Evolutionary conservation across 2,797 vertebrate species (phyloP), one percentile per base, ranked within the genome.

Genomic region (Scolopax rusticola): DNA sequence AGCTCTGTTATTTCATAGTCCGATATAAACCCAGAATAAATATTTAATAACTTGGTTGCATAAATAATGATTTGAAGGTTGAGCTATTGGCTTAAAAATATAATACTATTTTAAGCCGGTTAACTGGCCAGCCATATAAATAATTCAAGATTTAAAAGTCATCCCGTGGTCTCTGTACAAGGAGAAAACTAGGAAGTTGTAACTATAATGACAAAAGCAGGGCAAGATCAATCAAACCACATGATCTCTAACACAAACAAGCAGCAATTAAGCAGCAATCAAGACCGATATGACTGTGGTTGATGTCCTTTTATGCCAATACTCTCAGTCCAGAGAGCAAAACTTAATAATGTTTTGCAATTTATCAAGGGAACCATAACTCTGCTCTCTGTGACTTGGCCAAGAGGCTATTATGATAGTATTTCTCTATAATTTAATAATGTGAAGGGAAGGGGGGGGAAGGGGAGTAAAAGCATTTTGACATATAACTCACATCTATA

Each of bases 201-300:
- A 94, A 95, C 96, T 95, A 79, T 96, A 96, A 97, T 95, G 97
- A 96, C 95, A 97, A 95, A 96, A 87, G 92, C 78, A 91, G 78
- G 91, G 81, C 83, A 94, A 94, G 93, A 97, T 97, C 93, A 97
- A 97, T 97, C 86, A 96, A 97, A 97, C 90, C 95, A 92, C 87
- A 96, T 60, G 95, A 92, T 91, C 81, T 38, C 78, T 79, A 97
- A 97, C 76, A 95, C 95, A 97, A 97, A 97, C 90, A 96, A 97
- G 95, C 95, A 97, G 94, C 94, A 97, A 97, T 97, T 97, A 97
- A 97, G 94, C 95, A 96, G 97, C 89, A 96, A 97, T 97, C 87
- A 94, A 95, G 90, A 93, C 81, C 87, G 96, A 96, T 94, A 87
- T 95, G 84, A 90, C 83, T 90, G 94, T 87, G 84, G 92, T 76